phyloP scores from a whole-genome alignment of 2,797 vertebrate species.

The Chloroceryle inda region DNA sequence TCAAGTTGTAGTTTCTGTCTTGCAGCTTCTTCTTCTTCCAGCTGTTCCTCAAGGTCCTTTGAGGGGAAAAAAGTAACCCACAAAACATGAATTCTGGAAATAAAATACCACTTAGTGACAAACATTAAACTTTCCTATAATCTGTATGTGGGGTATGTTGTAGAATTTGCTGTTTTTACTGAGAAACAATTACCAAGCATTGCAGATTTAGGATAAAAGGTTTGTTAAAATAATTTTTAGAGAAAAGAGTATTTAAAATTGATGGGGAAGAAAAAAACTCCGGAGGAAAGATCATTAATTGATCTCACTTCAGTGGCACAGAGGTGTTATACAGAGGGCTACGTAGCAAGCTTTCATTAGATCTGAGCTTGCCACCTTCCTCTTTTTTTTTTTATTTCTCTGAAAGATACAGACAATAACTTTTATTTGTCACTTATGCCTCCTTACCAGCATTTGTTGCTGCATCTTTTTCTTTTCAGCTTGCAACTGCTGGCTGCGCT shows the following conservation, averaged over 20 bases:
- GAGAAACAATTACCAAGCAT: background rate
- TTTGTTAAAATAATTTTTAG: background rate
- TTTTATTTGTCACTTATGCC: background rate
- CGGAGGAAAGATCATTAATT: background rate
- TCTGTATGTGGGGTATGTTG: no score
- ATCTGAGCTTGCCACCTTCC: background rate
- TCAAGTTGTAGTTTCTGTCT: conserved; percentile 96
- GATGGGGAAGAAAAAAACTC: background rate
- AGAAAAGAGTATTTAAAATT: background rate
- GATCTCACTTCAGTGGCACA: background rate
- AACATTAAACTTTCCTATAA: no score
- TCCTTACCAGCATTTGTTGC: conserved; percentile 92
- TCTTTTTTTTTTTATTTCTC: background rate
- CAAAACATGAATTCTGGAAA: background rate
- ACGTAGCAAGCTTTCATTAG: background rate
- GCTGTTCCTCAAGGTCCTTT: conserved; percentile 94
- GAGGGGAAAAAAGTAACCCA: background rate
- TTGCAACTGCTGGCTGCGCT: conserved; percentile 88
- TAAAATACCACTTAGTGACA: background rate
- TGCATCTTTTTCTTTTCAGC: conserved; percentile 96
- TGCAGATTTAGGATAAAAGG: background rate
- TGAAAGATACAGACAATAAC: no score
- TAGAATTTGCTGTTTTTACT: background rate
- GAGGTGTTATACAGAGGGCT: background rate
- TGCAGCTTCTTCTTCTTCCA: conserved; percentile 95